Base-by-base conservation (phyloP, 1,140 invertebrate species). In the Bombus soroeensis region DNA sequence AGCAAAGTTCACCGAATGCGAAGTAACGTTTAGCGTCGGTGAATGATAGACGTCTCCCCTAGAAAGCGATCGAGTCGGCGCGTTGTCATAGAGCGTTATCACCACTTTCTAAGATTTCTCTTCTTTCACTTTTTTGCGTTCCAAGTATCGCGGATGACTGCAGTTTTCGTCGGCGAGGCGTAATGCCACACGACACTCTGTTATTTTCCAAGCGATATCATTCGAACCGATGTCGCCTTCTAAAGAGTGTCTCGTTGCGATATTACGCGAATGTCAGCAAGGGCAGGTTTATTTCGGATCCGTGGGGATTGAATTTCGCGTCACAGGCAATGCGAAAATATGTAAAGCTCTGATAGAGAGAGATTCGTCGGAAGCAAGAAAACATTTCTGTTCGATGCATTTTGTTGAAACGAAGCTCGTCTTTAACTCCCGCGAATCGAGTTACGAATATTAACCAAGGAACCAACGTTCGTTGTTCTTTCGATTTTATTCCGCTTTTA, bases 381-480 rank as follows among this genome's bases (percentile, higher is more conserved):
- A 64, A 43, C 4, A 32, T 64, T 32, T 41, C n/a, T 18, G 62
- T 79, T 22, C 39, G 62, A 25, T 47, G n/a, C 13, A 28, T 57
- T 28, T n/a, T 15, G 15, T 32, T 32, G 39, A 9, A 22, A 34
- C 12, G n/a, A 18, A 22, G 18, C 22, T 41, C 76, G 39, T 41
- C 77, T 79, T 79, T 37, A 12, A 28, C 34, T 32, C 5, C 8
- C 15, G 39, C 3, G 39, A 43, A 43, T 43, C 39, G n/a, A 77
- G 28, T 6, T n/a, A 10, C 62, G 76, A 66, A 78, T 66, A 78
- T 78, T 66, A 78, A n/a, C 76, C 76, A 39, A 34, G 12, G 39
- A 41, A 77, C 10, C 57, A 32, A 64, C 3, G 10, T 66, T 78
- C 59, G 15, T 64, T 64, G 32, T 43, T 39, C 18, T 39, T 8